A percentile compares a stretch with the other conserved stretches of the same genome.
Conservation (phyloP, 1,140 invertebrate species). For the Colletes latitarsis region DNA sequence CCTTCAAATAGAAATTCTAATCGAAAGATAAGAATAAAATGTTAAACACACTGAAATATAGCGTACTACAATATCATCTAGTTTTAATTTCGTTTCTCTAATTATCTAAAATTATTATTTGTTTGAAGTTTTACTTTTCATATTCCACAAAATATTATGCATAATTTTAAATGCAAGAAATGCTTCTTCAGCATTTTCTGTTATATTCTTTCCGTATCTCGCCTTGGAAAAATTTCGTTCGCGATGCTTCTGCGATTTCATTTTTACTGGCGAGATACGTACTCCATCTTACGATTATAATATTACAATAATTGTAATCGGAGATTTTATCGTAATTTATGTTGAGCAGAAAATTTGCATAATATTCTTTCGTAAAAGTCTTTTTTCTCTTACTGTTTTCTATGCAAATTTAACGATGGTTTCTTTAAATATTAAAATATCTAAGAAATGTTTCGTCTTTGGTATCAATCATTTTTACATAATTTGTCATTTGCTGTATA, state of each 20-base stretch:
- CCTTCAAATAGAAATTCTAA: too few species aligned
- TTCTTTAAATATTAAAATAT: not conserved
- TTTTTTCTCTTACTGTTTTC: not conserved
- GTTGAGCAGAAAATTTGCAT: not conserved
- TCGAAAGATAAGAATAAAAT: not conserved
- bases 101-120: not conserved
- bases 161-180: too few species aligned
- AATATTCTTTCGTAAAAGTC: not conserved
- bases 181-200: too few species aligned
- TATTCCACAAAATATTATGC: not conserved
- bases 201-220: not conserved
- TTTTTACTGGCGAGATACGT: not conserved
- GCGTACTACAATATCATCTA: not conserved
- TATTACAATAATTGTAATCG: not conserved
- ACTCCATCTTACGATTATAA: not conserved
- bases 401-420: not conserved
- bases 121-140: not conserved
- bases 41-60: not conserved
- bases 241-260: not conserved
- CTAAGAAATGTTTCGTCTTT: not conserved
- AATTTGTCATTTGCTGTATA: too few species aligned
- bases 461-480: too few species aligned
- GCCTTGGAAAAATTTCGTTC: not conserved
- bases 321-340: not conserved
- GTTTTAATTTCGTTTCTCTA: too few species aligned